Conservation (phyloP, 1,140 invertebrate genomes). For the Mycetomoellerius zeteki region DNA sequence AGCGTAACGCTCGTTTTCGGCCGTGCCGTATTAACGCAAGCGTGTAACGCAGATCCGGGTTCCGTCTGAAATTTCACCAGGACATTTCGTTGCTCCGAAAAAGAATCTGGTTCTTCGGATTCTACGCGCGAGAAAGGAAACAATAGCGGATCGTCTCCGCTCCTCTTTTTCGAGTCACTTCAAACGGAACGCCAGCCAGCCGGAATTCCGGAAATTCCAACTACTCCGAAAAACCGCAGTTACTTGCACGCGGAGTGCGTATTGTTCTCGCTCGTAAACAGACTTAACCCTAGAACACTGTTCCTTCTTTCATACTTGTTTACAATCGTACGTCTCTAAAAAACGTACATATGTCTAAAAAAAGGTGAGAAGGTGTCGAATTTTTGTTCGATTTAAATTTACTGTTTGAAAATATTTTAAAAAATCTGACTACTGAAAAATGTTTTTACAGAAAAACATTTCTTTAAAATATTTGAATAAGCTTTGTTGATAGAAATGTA, state of each 20-base stretch:
- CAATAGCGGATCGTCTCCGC: background rate
- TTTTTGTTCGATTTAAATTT: background rate
- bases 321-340: background rate
- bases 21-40: background rate
- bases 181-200: constrained; percentile 62
- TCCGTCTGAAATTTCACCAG: background rate
- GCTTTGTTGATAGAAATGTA: background rate
- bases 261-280: constrained; percentile 24
- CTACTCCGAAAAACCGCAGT: constrained; percentile 13
- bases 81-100: background rate
- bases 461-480: background rate
- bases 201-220: constrained; percentile 68
- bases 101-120: background rate
- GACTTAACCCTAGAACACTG: background rate
- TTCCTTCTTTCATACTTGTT: background rate
- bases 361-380: background rate
- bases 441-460: too few species aligned
- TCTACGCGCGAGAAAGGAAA: constrained; percentile 4
- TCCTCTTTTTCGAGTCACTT: constrained; percentile 47
- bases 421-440: too few species aligned
- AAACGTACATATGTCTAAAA: background rate
- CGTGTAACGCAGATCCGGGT: background rate
- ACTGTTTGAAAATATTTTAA: too few species aligned
- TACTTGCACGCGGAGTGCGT: background rate
- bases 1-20: background rate